Evolutionary conservation across 64 coral and sea anemone species (phyloP), one percentile per base, ranked within the genome.

Genomic region (Stichodactyla helianthus): DNA sequence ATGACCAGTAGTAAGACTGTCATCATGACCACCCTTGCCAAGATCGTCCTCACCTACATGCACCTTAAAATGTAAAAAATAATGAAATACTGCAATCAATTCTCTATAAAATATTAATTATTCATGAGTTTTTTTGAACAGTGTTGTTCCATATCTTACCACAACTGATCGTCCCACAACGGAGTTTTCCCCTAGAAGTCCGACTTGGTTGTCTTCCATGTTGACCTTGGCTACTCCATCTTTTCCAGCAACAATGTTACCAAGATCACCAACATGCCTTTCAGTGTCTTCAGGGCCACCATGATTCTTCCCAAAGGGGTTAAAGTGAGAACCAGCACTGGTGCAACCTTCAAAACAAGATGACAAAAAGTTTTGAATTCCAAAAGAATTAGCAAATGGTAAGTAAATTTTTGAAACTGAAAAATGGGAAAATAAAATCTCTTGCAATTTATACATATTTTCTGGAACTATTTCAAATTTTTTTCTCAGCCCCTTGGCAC

Each of bases 321-420:
- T 98, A 35, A 94, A 98, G 68, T 98, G 95, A 10, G 87, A 18
- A 35, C 95, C 95, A 85, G 90, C 77, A 59, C 90, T 92, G 71
- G 85, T 77, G 53, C 90, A 92, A 51, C 90, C 90, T 92, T 74
- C 23, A 25, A 11, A 26, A 10, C 6, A 23, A 74, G 10, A 23
- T 31, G 27, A 74, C 11, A 11, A 31, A 27, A 44, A 44, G 35
- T 44, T 44, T 44, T 44, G 1, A 44, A 44, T 44, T 44, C 35
- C 35, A 1, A 44, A 44, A 44, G 35, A 44, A 3, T 44, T 44
- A 35, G 25, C 68, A 74, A n/a, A n/a, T 6, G 20, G 62, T 18
- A 63, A 22, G 23, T 0, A 70, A 70, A 70, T 28, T 10, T 22
- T 15, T 11, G 55, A 6, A 58, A 58, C 1, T 6, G 55, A 44